A percentile compares a stretch with the other conserved stretches of the same genome.
phyloP scores from a whole-genome alignment of 1,140 invertebrate species.

The Diabrotica virgifera region DNA sequence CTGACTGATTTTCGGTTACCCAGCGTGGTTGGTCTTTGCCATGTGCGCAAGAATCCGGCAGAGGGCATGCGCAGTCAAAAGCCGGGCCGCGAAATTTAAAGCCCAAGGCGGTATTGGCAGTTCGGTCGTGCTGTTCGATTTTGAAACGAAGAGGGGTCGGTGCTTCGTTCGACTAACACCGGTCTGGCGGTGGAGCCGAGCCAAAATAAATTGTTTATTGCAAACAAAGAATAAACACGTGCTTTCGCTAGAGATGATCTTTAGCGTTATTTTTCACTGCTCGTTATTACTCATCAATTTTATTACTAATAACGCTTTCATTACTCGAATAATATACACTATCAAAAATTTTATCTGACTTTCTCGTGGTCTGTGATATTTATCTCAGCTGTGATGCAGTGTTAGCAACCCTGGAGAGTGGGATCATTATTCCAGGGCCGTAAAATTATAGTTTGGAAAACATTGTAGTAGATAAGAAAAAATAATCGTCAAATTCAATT shows the following conservation, averaged over 20 bases:
- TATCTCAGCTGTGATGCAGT: too few species aligned
- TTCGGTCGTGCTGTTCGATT: conserved; percentile 8
- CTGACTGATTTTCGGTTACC: conserved; percentile 40
- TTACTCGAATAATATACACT: too few species aligned
- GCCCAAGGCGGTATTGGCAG: conserved; percentile 15
- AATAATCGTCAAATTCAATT: too few species aligned
- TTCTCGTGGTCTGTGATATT: too few species aligned
- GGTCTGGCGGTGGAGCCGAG: background rate
- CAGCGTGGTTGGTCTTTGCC: conserved; percentile 29
- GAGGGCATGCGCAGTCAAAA: conserved; percentile 9
- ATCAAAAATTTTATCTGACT: too few species aligned
- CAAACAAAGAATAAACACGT: conserved; percentile 38
- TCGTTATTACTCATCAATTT: too few species aligned
- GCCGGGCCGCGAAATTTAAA: conserved; percentile 39
- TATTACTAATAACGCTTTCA: too few species aligned
- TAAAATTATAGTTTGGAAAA: too few species aligned
- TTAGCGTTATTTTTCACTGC: too few species aligned
- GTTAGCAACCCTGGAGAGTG: too few species aligned
- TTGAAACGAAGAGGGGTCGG: conserved; percentile 7
- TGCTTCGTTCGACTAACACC: background rate
- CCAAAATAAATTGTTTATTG: conserved; percentile 23
- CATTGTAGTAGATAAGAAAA: too few species aligned
- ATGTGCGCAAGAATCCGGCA: conserved; percentile 41
- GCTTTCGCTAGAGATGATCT: conserved; percentile 13
- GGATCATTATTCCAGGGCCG: too few species aligned